phyloP scores from a whole-genome alignment of 2,113 vertebrate species.

The Ailurus styani region DNA sequence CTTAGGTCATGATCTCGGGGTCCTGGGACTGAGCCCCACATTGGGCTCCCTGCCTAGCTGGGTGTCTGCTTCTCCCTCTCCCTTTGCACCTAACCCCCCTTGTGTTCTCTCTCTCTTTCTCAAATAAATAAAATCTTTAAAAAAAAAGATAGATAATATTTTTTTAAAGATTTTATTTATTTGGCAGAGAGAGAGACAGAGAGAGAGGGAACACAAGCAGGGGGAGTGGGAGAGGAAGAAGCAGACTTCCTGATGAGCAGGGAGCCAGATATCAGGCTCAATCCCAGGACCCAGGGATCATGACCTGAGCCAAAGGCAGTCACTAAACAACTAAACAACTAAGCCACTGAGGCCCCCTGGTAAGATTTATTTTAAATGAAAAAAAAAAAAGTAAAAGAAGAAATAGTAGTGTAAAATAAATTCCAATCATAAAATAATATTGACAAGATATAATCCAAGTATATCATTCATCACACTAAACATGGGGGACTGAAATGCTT shows the following conservation, averaged over 20 bases:
- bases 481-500: not conserved
- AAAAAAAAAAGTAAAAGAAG: not conserved
- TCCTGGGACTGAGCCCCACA: too few species aligned
- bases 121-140: too few species aligned
- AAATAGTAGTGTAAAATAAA: not conserved
- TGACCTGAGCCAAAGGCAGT: not conserved
- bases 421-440: not conserved
- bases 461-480: not conserved
- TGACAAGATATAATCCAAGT: not conserved
- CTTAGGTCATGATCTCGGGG: not conserved
- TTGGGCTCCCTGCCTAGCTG: too few species aligned
- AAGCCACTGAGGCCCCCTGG: not conserved
- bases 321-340: not conserved
- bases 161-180: not conserved
- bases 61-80: too few species aligned
- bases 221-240: too few species aligned
- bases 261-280: not conserved
- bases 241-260: too few species aligned
- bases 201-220: not conserved
- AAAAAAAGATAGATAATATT: too few species aligned
- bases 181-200: not conserved
- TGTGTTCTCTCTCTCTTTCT: too few species aligned
- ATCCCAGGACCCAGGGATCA: not conserved
- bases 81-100: too few species aligned
- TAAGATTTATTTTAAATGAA: not conserved